A percentile compares a stretch with the other conserved stretches of the same genome.
Conservation (phyloP, 2,113 vertebrate species). For the Rhinolophus ferrumequinum region DNA sequence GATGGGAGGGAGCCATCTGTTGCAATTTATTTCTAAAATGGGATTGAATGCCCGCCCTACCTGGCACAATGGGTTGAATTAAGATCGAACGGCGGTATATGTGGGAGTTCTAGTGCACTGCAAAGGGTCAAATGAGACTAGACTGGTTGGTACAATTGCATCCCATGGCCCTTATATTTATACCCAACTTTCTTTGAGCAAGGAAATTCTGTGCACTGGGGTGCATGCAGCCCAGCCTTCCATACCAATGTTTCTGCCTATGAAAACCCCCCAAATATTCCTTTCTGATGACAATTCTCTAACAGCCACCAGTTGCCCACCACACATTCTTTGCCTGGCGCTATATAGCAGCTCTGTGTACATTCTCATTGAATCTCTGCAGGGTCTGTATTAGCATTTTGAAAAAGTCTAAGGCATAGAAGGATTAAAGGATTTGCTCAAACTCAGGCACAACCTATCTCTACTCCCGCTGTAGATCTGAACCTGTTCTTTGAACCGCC, state of each 20-base stretch:
- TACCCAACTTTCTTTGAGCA: not conserved
- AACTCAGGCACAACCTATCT: not conserved
- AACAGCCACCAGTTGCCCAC: not conserved
- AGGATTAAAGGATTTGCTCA: not conserved
- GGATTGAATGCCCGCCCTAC: not conserved
- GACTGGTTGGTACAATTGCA: not conserved
- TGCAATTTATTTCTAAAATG: not conserved
- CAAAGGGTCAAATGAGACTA: not conserved
- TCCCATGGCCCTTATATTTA: fast-evolving
- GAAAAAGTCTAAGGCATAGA: not conserved
- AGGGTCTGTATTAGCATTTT: not conserved
- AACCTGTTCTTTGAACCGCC: not conserved
- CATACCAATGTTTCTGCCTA: fast-evolving
- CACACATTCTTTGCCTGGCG: not conserved
- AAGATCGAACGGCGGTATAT: not conserved
- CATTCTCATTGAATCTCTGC: not conserved
- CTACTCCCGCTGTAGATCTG: not conserved
- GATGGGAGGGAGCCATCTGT: not conserved
- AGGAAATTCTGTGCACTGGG: not conserved
- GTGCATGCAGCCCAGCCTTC: not conserved
- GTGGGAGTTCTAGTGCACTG: not conserved
- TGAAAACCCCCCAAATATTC: not conserved
- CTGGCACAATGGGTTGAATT: not conserved
- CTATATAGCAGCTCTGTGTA: not conserved
- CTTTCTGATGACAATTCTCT: not conserved